Evolutionary conservation across 2,797 vertebrate genomes (phyloP).

Genomic region (Pipistrellus kuhlii): DNA sequence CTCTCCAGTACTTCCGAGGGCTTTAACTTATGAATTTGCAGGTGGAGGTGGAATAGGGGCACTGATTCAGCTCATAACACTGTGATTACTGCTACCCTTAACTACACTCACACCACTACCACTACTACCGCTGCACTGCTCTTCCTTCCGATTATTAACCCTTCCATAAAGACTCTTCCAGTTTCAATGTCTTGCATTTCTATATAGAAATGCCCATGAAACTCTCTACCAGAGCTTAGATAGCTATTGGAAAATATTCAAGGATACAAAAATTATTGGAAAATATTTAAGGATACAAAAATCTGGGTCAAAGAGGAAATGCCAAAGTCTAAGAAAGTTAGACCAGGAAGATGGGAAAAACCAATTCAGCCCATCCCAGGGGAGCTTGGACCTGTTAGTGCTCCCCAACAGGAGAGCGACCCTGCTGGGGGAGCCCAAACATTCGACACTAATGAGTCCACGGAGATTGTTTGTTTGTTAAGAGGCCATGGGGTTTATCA

Average conservation of each 20-base stretch:
- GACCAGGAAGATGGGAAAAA: background rate
- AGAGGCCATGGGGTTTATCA: background rate
- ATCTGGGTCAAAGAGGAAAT: conserved; percentile 39
- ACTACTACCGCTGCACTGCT: background rate
- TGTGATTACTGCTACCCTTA: background rate
- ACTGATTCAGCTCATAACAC: background rate
- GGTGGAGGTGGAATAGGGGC: background rate
- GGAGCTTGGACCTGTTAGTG: background rate
- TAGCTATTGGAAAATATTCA: background rate
- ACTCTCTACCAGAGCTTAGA: background rate
- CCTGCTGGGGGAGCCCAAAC: background rate
- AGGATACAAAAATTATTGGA: conserved; percentile 4
- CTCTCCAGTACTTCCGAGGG: too few species aligned
- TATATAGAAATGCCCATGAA: background rate
- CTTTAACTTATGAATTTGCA: background rate
- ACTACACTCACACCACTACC: background rate
- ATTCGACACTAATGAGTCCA: background rate
- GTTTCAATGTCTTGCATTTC: background rate
- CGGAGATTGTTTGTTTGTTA: background rate
- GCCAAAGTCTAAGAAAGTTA: conserved; percentile 17
- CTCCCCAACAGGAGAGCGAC: background rate
- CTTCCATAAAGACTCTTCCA: background rate
- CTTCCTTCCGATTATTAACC: background rate
- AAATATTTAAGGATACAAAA: background rate
- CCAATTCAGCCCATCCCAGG: background rate